A percentile compares a stretch with the other conserved stretches of the same genome.
phyloP scores from a whole-genome alignment of 2,113 vertebrate species.

The Lagopus leucura region DNA sequence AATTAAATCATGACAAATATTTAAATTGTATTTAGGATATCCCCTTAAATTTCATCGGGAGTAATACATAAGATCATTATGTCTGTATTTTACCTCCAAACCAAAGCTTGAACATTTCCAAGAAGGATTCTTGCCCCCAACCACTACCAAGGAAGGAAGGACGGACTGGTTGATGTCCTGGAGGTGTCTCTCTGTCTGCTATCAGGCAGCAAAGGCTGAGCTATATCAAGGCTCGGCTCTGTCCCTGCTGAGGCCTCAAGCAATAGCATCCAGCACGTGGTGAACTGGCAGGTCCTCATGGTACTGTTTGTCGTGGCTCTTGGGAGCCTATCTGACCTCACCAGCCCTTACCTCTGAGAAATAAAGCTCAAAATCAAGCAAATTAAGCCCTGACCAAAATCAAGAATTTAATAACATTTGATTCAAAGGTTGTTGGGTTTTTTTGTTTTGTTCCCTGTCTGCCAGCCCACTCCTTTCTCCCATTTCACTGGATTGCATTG shows the following conservation, averaged over 20 bases:
- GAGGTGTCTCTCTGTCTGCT: neutral
- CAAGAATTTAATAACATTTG: neutral
- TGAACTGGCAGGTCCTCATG: neutral
- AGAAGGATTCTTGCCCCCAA: neutral
- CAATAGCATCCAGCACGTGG: neutral
- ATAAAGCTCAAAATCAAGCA: neutral
- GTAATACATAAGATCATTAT: neutral
- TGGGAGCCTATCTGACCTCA: neutral
- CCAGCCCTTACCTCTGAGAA: rapidly evolving
- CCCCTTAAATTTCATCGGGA: neutral
- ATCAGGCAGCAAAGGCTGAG: neutral
- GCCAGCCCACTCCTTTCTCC: neutral
- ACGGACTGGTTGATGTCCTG: neutral
- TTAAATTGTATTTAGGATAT: neutral
- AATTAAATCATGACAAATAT: neutral
- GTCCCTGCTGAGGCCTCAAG: neutral
- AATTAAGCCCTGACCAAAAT: neutral
- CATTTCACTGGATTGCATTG: no score
- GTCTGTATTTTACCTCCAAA: neutral
- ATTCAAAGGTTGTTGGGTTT: neutral
- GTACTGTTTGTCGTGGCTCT: neutral
- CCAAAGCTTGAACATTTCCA: neutral
- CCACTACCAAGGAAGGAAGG: neutral
- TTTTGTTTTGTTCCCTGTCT: neutral
- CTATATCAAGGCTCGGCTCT: neutral